phyloP scores from a whole-genome alignment of 1,140 invertebrate genomes.

The Brachionus rotundiformis region DNA sequence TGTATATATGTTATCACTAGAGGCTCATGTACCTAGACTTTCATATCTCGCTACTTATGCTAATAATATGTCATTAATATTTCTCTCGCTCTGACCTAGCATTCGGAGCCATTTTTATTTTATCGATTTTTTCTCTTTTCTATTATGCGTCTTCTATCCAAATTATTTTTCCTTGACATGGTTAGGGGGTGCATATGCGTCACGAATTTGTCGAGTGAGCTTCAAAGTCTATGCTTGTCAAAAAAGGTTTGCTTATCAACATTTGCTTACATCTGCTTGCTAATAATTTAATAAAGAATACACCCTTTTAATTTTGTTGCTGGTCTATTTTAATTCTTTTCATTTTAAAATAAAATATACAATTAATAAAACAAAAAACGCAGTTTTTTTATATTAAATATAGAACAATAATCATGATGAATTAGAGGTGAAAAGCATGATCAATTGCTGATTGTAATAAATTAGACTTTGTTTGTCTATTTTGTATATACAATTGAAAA shows the following conservation, averaged over 20 bases:
- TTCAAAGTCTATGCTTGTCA: neutral
- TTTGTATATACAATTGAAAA: too few species aligned
- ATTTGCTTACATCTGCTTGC: too few species aligned
- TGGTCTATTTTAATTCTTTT: neutral
- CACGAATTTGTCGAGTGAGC: neutral
- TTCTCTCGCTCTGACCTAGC: neutral
- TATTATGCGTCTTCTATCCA: too few species aligned
- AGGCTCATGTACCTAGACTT: neutral
- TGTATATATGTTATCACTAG: neutral
- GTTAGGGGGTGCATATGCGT: neutral
- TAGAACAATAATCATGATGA: neutral
- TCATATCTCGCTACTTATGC: neutral
- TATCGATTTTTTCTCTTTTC: neutral
- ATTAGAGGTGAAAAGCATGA: slow-evolving; percentile 26
- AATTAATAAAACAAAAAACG: neutral
- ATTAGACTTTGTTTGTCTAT: neutral
- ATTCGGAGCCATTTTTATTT: neutral
- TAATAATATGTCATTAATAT: neutral
- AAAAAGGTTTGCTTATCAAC: neutral
- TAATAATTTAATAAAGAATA: too few species aligned
- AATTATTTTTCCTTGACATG: neutral
- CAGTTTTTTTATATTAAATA: slow-evolving; percentile 16
- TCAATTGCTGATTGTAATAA: neutral
- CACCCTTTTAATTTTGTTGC: neutral
- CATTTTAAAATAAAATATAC: too few species aligned